Evolutionary conservation across 2,888 invertebrate species (phyloP), one percentile per base, ranked within the genome.

Genomic region (Chrysomela aeneicollis): DNA sequence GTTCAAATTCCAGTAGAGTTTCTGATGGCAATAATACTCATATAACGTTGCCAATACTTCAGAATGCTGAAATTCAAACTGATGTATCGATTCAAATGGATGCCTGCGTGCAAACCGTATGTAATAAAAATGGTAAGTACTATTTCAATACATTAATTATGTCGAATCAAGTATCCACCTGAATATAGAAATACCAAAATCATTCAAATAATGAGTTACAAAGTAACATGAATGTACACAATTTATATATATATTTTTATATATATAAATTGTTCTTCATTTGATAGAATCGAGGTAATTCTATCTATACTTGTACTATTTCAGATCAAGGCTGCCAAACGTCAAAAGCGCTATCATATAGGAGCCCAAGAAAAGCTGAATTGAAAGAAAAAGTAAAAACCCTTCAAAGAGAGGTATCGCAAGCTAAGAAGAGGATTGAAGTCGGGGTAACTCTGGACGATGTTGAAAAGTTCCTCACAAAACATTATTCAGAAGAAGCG

Each of bases 361-460:
- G 46, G n/a, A 58, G 15, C 30, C 47, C 58, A 47, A 58, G 58
- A 58, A 58, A 21, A 58, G 47, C 46, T 1, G 47, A 19, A 21
- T 58, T 55, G 42, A 55, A 55, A 55, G 26, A 26, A 35, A 35
- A 37, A 55, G 26, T 55, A 37, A 35, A 37, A 35, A 55, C 19
- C 32, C 55, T 55, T 15, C 30, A 58, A 58, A 17, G 47, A 58
- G 58, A 55, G 21, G 32, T 55, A n/a, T 55, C 32, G 37, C 35
- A 55, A 10, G 21, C 19, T 15, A 58, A 42, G 47, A 58, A 19
- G 19, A 58, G 58, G 30, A 19, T 58, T 58, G 58, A 58, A 10
- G 46, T 30, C 1, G 46, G 37, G 42, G 15, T 60, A 60, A 60
- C 52, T 51, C 21, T 32, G 21, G 51, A 60, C 22, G 42, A 37